phyloP scores from a whole-genome alignment of 2,888 invertebrate genomes.

The Drosophila siamana region DNA sequence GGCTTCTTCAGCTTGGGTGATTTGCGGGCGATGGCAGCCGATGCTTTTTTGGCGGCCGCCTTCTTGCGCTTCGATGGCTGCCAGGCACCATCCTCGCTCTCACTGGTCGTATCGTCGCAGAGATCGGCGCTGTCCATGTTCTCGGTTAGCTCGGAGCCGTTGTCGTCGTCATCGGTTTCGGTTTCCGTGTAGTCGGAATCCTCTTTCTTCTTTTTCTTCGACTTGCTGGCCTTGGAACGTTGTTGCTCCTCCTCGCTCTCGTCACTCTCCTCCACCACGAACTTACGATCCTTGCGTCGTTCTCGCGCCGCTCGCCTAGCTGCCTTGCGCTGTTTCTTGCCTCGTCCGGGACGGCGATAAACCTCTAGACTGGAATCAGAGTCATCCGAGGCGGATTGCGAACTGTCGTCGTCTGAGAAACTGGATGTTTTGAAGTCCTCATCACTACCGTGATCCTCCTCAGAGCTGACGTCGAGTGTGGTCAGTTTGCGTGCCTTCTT shows the following conservation, averaged over 20 bases:
- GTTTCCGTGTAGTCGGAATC: constrained; percentile 87
- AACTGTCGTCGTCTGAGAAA: constrained; percentile 86
- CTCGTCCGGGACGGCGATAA: constrained; percentile 85
- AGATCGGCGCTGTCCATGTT: constrained; percentile 85
- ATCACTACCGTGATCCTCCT: constrained; percentile 92
- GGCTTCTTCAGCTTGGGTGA: constrained; percentile 78
- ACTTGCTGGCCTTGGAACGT: constrained; percentile 78
- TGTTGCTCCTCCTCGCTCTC: constrained; percentile 85
- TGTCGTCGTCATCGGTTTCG: constrained; percentile 86
- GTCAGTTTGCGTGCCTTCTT: constrained; percentile 92
- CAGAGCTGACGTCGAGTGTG: constrained; percentile 92
- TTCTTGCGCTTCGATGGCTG: constrained; percentile 84
- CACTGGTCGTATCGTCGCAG: constrained; percentile 85
- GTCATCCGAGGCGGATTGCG: constrained; percentile 87
- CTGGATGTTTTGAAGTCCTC: constrained; percentile 95
- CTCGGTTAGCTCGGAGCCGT: constrained; percentile 82
- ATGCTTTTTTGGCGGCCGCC: constrained; percentile 65
- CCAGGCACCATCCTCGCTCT: constrained; percentile 84
- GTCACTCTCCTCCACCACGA: constrained; percentile 87
- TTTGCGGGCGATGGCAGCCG: constrained; percentile 69
- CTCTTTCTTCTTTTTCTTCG: constrained; percentile 86
- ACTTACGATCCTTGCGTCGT: constrained; percentile 84
- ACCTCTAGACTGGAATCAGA: constrained; percentile 86
- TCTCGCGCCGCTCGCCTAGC: constrained; percentile 86
- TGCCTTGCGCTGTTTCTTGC: constrained; percentile 86